Conservation (phyloP, 2,888 invertebrate genomes). For the Drosophila putrida region DNA sequence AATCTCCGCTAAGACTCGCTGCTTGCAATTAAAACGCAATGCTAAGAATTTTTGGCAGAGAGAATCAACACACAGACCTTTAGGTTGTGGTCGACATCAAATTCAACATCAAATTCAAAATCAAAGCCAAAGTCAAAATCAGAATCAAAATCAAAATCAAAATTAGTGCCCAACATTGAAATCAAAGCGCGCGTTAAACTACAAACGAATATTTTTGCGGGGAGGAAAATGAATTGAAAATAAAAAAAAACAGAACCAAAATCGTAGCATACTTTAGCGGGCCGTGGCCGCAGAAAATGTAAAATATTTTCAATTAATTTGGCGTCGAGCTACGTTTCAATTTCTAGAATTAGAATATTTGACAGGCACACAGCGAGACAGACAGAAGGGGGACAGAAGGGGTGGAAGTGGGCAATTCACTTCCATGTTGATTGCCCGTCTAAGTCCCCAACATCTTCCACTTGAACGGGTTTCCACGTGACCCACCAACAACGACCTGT, state of each 20-base stretch:
- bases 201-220: slow-evolving; percentile 51
- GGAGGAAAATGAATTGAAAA: slow-evolving; percentile 8
- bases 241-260: slow-evolving; percentile 23
- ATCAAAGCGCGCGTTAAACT: slow-evolving; percentile 47
- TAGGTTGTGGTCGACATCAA: slow-evolving; percentile 52
- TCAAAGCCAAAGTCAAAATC: too few species aligned
- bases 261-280: slow-evolving; percentile 48
- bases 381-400: background rate
- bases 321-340: slow-evolving; percentile 60
- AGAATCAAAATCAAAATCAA: slow-evolving; percentile 1
- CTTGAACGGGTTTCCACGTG: slow-evolving; percentile 20
- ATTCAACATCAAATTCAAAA: slow-evolving; percentile 29
- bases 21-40: slow-evolving; percentile 51
- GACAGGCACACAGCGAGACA: slow-evolving; percentile 30
- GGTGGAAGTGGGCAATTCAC: slow-evolving; percentile 20
- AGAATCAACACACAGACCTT: slow-evolving; percentile 27
- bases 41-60: slow-evolving; percentile 55
- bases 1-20: slow-evolving; percentile 23
- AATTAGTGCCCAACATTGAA: slow-evolving; percentile 34
- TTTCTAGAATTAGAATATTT: slow-evolving; percentile 72
- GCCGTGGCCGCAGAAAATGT: slow-evolving; percentile 61
- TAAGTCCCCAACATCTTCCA: slow-evolving; percentile 50
- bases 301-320: slow-evolving; percentile 77
- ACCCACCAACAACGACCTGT: slow-evolving; percentile 24
- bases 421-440: slow-evolving; percentile 58